Conservation (phyloP, 2,888 invertebrate species). For the Cataglyphis rosenhaueri region DNA sequence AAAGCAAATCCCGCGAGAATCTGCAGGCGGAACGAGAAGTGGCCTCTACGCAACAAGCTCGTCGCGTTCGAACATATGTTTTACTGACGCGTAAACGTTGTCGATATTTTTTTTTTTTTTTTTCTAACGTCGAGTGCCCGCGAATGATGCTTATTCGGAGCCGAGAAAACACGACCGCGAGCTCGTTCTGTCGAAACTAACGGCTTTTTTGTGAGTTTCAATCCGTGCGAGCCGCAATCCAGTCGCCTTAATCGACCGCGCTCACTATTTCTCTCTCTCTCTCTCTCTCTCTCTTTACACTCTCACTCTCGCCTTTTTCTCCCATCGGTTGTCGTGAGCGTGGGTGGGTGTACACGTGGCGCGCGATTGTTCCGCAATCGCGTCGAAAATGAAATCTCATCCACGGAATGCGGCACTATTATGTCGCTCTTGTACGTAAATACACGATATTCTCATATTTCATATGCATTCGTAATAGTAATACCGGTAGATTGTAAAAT, state of each 20-base stretch:
- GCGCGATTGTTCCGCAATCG: slow-evolving; percentile 62
- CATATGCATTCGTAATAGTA: background rate
- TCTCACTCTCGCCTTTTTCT: slow-evolving; percentile 57
- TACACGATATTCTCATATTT: background rate
- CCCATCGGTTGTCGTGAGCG: slow-evolving; percentile 39
- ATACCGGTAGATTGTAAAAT: background rate
- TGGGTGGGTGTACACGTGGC: slow-evolving; percentile 44
- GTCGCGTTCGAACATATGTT: slow-evolving; percentile 6
- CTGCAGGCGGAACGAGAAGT: slow-evolving; percentile 45
- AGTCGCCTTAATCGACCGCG: slow-evolving; percentile 20
- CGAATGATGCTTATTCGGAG: slow-evolving; percentile 7
- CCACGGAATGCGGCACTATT: background rate
- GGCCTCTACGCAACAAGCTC: slow-evolving; percentile 13
- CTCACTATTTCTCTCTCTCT: slow-evolving; percentile 33
- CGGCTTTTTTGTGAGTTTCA: background rate
- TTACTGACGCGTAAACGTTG: background rate
- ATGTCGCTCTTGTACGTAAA: background rate
- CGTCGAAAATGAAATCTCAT: slow-evolving; percentile 42
- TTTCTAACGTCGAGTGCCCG: background rate
- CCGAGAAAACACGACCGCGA: slow-evolving; percentile 45
- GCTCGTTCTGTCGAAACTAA: slow-evolving; percentile 45
- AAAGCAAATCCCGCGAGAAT: slow-evolving; percentile 35
- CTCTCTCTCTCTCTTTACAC: slow-evolving; percentile 25
- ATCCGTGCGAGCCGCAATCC: background rate
- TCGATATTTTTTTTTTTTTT: background rate